Conservation (phyloP, 1,140 invertebrate genomes). For the Papilio polytes region DNA sequence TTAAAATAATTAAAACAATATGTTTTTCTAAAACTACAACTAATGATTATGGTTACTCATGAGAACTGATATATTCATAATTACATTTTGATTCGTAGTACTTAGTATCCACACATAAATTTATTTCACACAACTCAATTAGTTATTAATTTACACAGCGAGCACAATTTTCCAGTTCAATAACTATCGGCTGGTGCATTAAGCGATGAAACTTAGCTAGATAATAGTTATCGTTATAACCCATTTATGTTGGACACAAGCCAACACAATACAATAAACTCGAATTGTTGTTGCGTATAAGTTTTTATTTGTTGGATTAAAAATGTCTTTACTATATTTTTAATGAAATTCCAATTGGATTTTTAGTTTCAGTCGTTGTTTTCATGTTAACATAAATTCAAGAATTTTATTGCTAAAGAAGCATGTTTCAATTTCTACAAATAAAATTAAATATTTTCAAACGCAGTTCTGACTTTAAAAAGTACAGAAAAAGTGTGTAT, state of each 20-base stretch:
- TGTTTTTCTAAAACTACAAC: too few relatives aligned
- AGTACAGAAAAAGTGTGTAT: neutral
- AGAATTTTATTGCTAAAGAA: neutral
- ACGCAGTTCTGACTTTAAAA: neutral
- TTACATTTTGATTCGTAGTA: neutral
- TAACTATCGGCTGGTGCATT: conserved; percentile 35
- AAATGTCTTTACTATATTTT: neutral
- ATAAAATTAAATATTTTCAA: neutral
- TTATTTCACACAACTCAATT: neutral
- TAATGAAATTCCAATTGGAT: neutral
- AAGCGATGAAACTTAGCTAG: conserved; percentile 35
- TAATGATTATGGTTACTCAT: neutral
- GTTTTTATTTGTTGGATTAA: conserved; percentile 20
- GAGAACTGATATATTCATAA: neutral
- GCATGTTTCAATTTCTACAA: neutral
- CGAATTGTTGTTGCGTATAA: conserved; percentile 7
- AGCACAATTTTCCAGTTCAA: conserved; percentile 27
- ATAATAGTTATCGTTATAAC: conserved; percentile 33
- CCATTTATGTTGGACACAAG: conserved; percentile 34
- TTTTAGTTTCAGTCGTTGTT: neutral
- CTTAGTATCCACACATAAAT: neutral
- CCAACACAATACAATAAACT: conserved; percentile 37
- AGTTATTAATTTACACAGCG: neutral
- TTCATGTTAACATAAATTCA: neutral
- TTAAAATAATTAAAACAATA: too few relatives aligned